Conservation (phyloP, 2,797 vertebrate species). For the Odontamblyopus rebecca region DNA sequence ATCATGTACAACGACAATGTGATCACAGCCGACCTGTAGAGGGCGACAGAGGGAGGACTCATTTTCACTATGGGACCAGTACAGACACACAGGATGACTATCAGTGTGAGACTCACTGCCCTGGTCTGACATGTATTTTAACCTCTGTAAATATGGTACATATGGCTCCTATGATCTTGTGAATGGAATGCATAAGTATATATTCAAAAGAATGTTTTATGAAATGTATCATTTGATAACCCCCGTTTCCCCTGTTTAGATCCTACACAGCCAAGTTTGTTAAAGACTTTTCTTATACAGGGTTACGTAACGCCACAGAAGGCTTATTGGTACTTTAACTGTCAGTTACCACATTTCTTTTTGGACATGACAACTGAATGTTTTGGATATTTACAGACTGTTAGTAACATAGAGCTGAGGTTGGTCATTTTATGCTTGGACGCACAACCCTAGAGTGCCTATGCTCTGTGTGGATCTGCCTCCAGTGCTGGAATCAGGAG, state of each 20-base stretch:
- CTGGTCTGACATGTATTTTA: slow-evolving; percentile 65
- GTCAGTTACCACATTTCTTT: slow-evolving; percentile 2
- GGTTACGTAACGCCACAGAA: background rate
- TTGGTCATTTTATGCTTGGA: background rate
- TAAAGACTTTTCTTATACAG: background rate
- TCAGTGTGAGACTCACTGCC: slow-evolving; percentile 40
- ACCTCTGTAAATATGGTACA: slow-evolving; percentile 76
- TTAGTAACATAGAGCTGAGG: slow-evolving; percentile 7
- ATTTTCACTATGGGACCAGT: slow-evolving; percentile 25
- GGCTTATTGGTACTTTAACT: background rate
- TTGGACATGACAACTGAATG: slow-evolving; percentile 60
- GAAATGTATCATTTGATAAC: slow-evolving; percentile 37
- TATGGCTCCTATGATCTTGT: slow-evolving; percentile 60
- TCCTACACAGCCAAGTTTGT: background rate
- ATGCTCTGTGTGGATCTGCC: background rate
- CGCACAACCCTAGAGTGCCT: background rate
- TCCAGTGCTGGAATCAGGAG: slow-evolving; percentile 5
- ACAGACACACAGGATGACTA: slow-evolving; percentile 20
- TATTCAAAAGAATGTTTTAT: slow-evolving; percentile 72
- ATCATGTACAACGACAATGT: slow-evolving; percentile 89
- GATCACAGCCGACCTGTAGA: slow-evolving; percentile 92
- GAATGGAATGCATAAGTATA: slow-evolving; percentile 76
- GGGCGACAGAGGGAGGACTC: background rate
- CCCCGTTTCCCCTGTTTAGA: slow-evolving; percentile 7
- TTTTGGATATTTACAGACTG: slow-evolving; percentile 20